Evolutionary conservation across 2,797 vertebrate species (phyloP), one percentile per base, ranked within the genome.

Genomic region (Pogonophryne albipinna): DNA sequence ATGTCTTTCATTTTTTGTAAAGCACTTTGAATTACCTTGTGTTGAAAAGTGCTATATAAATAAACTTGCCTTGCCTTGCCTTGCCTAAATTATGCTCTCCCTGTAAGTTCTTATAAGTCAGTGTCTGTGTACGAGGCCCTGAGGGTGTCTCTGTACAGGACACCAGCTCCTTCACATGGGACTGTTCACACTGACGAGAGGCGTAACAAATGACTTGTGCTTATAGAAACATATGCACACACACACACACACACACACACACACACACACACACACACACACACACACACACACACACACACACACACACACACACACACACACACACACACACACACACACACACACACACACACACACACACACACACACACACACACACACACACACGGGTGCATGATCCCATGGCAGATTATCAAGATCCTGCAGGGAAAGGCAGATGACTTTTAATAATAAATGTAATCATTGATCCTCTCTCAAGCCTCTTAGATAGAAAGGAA

Each of bases 171-270:
- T 85, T 83, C 82, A 89, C 92, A 92, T 92, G 91, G 89, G 82
- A 92, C 88, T 86, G 76, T 87, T 90, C 74, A 87, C 86, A 87
- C 83, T 87, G 87, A 91, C 93, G 86, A 83, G 86, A 91, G 91
- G 93, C 87, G 89, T 93, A 92, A 94, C 92, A 94, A 63, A 85
- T 41, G 27, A 76, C 47, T 76, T 61, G 66, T 69, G 44, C 52
- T 79, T 64, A 72, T 38, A 87, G 31, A 57, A 31, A 61, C 19
- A 46, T 45, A 19, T 61, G 63, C 69, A 67, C 71, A 65, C 64
- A 50, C 57, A 47, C 45, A 68, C 56, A 64, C 53, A 59, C 75
- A 57, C 45, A 75, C 75, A 88, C 78, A 86, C 75, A 83, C 8
- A 19, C 6, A 34, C 4, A n/a, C n/a, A 2, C 20, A 34, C 6